Conservation (phyloP, 2,797 vertebrate genomes). For the Columba guinea region DNA sequence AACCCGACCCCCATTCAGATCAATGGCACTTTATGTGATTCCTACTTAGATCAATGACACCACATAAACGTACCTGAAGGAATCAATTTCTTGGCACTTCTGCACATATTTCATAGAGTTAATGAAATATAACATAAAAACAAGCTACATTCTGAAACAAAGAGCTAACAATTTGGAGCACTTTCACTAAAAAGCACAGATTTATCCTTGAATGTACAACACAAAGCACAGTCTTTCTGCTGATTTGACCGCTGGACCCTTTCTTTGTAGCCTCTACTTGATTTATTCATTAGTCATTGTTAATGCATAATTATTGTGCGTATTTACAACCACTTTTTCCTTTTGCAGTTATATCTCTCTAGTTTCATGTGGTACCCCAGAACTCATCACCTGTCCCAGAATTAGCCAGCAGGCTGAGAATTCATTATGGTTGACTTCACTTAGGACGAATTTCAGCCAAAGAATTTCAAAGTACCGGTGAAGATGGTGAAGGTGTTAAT, state of each 20-base stretch:
- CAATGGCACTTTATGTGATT: not conserved
- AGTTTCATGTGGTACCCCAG: not conserved
- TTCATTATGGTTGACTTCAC: not conserved
- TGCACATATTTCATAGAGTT: not conserved
- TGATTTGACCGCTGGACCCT: not conserved
- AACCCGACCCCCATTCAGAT: not conserved
- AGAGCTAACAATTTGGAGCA: not conserved
- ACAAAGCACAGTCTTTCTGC: not conserved
- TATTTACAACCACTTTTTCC: not conserved
- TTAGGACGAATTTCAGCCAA: not conserved
- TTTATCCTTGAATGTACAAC: not conserved
- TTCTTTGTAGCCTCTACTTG: not conserved
- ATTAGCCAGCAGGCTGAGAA: not conserved
- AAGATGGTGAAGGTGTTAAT: not conserved
- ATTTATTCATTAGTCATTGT: not conserved
- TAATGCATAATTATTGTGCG: not conserved
- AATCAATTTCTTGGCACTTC: not conserved
- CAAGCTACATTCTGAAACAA: not conserved
- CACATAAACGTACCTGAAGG: not conserved
- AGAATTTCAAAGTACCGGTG: not conserved
- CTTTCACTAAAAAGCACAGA: not conserved
- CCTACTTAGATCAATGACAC: not conserved
- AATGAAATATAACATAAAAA: conserved; percentile 9
- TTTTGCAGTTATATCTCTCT: not conserved
- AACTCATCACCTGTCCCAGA: not conserved